Evolutionary conservation across 2,888 invertebrate species (phyloP).

Genomic region (Cerastis rubricosa): DNA sequence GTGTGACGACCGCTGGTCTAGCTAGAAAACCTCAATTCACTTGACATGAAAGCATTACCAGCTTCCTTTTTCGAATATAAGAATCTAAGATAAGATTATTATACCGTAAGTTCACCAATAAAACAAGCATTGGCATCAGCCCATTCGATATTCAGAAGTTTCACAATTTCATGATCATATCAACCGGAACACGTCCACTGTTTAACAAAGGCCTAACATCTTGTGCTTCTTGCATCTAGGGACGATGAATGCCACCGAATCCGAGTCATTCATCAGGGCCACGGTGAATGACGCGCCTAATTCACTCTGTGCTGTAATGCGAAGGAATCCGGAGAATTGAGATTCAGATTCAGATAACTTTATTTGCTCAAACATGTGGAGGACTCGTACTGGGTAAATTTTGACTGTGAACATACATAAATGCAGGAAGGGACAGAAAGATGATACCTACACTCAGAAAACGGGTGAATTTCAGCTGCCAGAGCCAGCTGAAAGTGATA

Average conservation of each 20-base stretch:
- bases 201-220: not conserved
- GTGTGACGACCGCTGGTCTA: too few species aligned
- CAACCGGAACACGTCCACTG: not conserved
- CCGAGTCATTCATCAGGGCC: too few species aligned
- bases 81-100: not conserved
- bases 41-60: not conserved
- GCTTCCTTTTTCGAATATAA: not conserved
- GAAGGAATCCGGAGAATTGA: not conserved
- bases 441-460: too few species aligned
- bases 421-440: too few species aligned
- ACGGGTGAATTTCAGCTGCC: too few species aligned
- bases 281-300: too few species aligned
- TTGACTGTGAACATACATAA: not conserved
- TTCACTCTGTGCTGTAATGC: not conserved
- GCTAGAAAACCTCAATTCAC: constrained; percentile 15
- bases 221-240: not conserved
- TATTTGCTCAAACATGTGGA: too few species aligned
- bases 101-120: not conserved
- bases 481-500: not conserved
- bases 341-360: too few species aligned
- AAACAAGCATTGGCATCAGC: not conserved
- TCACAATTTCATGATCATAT: not conserved
- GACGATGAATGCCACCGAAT: not conserved
- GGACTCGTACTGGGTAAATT: not conserved
- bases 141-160: not conserved